Evolutionary conservation across 92 coral and sea anemone genomes (phyloP), one percentile per base, ranked within the genome.

Genomic region (Actinostola sp.): DNA sequence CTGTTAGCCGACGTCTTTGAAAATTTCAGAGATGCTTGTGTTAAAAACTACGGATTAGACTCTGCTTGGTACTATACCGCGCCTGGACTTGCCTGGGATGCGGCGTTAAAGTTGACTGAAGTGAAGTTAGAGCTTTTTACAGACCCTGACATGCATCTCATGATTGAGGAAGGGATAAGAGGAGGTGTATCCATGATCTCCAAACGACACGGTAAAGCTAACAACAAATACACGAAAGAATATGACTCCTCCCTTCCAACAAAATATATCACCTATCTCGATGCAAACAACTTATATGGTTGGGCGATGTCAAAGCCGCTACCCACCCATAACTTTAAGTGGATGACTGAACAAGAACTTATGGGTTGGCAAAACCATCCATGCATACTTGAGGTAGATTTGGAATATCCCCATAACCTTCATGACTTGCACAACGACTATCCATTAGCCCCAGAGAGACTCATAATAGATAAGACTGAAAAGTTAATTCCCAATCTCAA

Each of bases 1-100:
- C 69, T 70, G 23, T 32, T 82, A 7, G 84, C 80, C 5, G 83
- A 86, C 43, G 84, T 76, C 15, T 76, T 75, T 33, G 83, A 69
- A 26, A 63, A 81, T 20, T 81, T 86, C 66, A 71, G 83, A 59
- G 42, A 82, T 38, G 79, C 63, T 46, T 87, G 85, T 14, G 0
- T 46, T 0, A 16, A 62, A 16, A 32, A 75, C n/a, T 81, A 76
- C 55, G 36, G 34, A 0, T 29, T 80, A 1, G 91, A 85, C 34
- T 86, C 89, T 0, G 64, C 67, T 0, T 70, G 78, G 76, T 79
- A 67, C 61, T 66, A 30, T 20, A 80, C 90, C 19, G 30, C 83
- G 0, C 86, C 88, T 0, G 83, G 79, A 21, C 61, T 86, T 8
- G 71, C 86, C 0, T 86, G 91, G 83, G 86, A 86, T n/a, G 80